Base-by-base conservation (phyloP, 2,888 invertebrate genomes). In the Deilephila elpenor region DNA sequence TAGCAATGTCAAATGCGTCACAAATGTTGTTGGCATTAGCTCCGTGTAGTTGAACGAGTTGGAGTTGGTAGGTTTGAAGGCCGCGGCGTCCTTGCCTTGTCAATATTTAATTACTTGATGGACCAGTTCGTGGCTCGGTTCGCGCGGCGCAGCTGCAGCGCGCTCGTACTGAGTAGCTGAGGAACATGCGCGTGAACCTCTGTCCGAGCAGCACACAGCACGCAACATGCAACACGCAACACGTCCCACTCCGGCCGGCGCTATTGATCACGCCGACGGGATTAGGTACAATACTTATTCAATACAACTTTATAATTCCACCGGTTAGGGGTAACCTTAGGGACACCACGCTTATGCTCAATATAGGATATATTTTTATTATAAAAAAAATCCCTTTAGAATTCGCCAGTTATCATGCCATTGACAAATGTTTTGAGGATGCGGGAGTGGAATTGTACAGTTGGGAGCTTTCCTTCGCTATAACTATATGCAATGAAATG, bases 281-380 rank as follows among this genome's bases (percentile, higher is more conserved):
- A 64, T 44, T 64, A 64, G 25, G 64, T 20, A 64, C 64, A 64
- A 64, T 20, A 20, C 44, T 64, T 44, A 64, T 64, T 44, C 20
- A 64, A 64, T 64, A 44, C 20, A 3, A 44, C n/a, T 44, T 44
- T 64, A 44, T 44, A 44, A 44, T 64, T 44, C 64, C 5, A 44
- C 44, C 20, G 64, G 44, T 44, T 20, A 20, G 20, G 20, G 56
- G 19, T 56, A 37, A 64, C 3, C 37, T 64, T 44, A 64, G 64
- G 64, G 20, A 14, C 0, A n/a, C 64, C 64, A 64, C 20, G 37
- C 14, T 5, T 14, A 8, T 44, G 7, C 37, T 7, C 20, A 20
- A 64, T 8, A n/a, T n/a, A 37, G 64, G 64, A 64, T n/a, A 64
- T 56, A n/a, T n/a, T 19, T 11, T 44, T 44, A 2, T 14, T 14